Evolutionary conservation across 2,888 invertebrate species (phyloP), one percentile per base, ranked within the genome.

Genomic region (Luffia ferchaultella): DNA sequence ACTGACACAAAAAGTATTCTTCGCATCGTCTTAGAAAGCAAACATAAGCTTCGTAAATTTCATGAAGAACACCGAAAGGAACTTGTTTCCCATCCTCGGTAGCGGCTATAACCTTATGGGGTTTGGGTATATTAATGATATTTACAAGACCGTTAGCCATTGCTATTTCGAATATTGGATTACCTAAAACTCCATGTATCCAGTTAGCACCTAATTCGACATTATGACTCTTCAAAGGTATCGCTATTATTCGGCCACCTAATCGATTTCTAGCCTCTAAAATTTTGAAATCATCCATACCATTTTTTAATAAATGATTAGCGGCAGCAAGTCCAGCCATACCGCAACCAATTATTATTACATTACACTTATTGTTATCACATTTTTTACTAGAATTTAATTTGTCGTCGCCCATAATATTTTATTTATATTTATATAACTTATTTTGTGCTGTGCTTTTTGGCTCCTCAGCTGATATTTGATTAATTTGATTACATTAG

Each of bases 11-110:
- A 73, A 93, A 97, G 77, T 96, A 97, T 66, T 97, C 96, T 76
- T 96, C 96, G 68, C 96, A 96, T 50, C 96, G 89, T 62, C 92
- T 89, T 60, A 96, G 79, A 68, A 97, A 95, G 73, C 94, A 94
- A 18, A 95, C 90, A 65, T 97, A 97, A 2, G 95, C 94, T 70
- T 95, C 95, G 67, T 96, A 97, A 58, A 96, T 95, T 77, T 97
- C 96, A 73, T 96, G 93, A 49, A 95, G 75, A 48, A 92, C 85
- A 45, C 87, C 84, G 67, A 95, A 93, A 49, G 95, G 93, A 56
- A 97, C 90, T 67, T 95, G 93, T 65, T 93, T 92, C 0, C 97
- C 97, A 66, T 92, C 90, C 73, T 96, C 95, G 50, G 93, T 93
- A 3, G 94, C 90, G 52, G 96, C 96, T 59, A 96, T 90, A 56